phyloP scores from a whole-genome alignment of 64 coral and sea anemone species.

The Acropora yongei region DNA sequence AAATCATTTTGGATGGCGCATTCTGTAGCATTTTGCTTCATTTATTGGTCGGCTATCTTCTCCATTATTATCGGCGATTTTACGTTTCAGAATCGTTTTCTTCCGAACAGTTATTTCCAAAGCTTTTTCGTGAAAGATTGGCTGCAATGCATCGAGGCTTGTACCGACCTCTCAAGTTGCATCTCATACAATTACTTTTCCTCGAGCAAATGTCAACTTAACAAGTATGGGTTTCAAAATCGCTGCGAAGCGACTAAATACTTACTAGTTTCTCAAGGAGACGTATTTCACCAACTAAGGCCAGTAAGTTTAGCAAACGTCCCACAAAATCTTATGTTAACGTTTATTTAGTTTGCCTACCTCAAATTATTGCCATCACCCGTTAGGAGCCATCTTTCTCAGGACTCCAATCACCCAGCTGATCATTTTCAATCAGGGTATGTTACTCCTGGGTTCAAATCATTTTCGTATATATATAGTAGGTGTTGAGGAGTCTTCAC shows the following conservation, averaged over 20 bases:
- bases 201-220: background rate
- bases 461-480: no score
- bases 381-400: no score
- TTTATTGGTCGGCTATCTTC: background rate
- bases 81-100: background rate
- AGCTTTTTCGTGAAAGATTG: background rate
- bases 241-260: conserved; percentile 7
- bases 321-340: background rate
- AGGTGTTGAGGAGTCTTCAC: no score
- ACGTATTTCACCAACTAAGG: conserved; percentile 4
- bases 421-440: no score
- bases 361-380: no score
- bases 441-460: no score
- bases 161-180: background rate
- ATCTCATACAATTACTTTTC: background rate
- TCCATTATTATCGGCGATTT: background rate
- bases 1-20: background rate
- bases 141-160: conserved; percentile 7
- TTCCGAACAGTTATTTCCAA: background rate
- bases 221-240: conserved; percentile 13
- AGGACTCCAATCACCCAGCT: no score
- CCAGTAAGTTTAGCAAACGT: background rate
- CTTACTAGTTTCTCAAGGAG: background rate
- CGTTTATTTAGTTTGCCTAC: background rate
- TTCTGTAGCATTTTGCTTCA: background rate